Evolutionary conservation across 2,888 invertebrate species (phyloP).

Genomic region (Machimus atricapillus): DNA sequence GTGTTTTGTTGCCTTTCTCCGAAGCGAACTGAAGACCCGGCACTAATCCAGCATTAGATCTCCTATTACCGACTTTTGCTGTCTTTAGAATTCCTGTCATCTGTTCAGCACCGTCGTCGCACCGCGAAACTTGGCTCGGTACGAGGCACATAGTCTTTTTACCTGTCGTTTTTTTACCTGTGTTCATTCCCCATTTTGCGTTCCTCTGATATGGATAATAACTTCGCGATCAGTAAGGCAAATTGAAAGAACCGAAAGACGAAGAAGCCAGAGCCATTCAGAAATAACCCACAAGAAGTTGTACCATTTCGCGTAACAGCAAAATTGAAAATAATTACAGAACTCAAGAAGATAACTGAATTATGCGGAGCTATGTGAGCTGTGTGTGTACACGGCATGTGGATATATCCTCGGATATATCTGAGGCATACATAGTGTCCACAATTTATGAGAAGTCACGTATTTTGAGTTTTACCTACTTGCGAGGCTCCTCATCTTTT

Average conservation of each 20-base stretch:
- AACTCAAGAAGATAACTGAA: constrained; percentile 37
- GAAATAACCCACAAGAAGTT: constrained; percentile 21
- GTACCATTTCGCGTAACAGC: constrained; percentile 41
- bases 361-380: constrained; percentile 33
- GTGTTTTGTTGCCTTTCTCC: constrained; percentile 27
- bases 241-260: constrained; percentile 17
- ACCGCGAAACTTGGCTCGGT: not conserved
- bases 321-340: constrained; percentile 45
- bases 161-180: not conserved
- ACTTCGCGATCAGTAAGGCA: constrained; percentile 32
- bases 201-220: constrained; percentile 37
- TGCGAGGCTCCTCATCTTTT: constrained; percentile 28
- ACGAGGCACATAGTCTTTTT: not conserved
- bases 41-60: constrained; percentile 29
- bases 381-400: constrained; percentile 12
- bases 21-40: not conserved
- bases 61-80: constrained; percentile 25
- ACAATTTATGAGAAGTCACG: constrained; percentile 46
- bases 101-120: constrained; percentile 11
- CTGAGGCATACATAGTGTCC: constrained; percentile 26
- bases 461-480: constrained; percentile 42
- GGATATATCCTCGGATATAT: constrained; percentile 32
- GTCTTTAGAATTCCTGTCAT: constrained; percentile 25
- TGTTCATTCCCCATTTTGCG: constrained; percentile 17
- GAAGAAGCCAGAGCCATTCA: constrained; percentile 30